phyloP scores from a whole-genome alignment of 23 tunicate species.

The Diplosoma virens region DNA sequence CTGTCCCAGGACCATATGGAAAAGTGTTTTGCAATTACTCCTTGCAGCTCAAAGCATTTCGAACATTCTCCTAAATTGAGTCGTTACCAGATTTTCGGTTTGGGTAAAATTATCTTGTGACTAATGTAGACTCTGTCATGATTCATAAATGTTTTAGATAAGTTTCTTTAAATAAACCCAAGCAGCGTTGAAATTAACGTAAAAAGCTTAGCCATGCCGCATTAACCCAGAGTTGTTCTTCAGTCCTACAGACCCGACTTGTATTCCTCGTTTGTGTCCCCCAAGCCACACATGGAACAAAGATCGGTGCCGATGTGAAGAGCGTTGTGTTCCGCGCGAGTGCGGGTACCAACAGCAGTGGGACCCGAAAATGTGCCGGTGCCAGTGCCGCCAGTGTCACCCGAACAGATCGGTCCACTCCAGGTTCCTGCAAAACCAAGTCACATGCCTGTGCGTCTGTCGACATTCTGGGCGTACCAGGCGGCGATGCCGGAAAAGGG shows the following conservation, averaged over 20 bases:
- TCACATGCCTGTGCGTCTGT: conserved; percentile 50
- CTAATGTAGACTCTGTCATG: no score
- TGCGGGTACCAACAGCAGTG: conserved; percentile 55
- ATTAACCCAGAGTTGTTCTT: background rate
- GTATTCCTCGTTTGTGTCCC: conserved; percentile 60
- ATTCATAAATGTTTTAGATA: no score
- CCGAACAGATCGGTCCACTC: conserved; percentile 46
- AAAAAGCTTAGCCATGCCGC: no score
- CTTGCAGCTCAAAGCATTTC: no score
- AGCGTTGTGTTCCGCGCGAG: conserved; percentile 53
- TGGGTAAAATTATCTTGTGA: no score
- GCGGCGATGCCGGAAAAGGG: conserved; percentile 10
- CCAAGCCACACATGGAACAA: conserved; percentile 52
- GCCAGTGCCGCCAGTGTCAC: conserved; percentile 71
- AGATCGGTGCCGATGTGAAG: conserved; percentile 53
- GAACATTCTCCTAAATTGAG: no score
- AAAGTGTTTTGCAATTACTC: no score
- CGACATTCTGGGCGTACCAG: conserved; percentile 20
- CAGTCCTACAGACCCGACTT: conserved; percentile 59
- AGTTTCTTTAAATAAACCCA: no score
- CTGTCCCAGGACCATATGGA: no score
- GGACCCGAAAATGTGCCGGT: conserved; percentile 63
- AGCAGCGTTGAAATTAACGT: no score
- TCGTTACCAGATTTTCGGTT: no score
- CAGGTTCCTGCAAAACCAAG: conserved; percentile 42